Evolutionary conservation across 2,888 invertebrate species (phyloP).

Genomic region (Thereva unica): DNA sequence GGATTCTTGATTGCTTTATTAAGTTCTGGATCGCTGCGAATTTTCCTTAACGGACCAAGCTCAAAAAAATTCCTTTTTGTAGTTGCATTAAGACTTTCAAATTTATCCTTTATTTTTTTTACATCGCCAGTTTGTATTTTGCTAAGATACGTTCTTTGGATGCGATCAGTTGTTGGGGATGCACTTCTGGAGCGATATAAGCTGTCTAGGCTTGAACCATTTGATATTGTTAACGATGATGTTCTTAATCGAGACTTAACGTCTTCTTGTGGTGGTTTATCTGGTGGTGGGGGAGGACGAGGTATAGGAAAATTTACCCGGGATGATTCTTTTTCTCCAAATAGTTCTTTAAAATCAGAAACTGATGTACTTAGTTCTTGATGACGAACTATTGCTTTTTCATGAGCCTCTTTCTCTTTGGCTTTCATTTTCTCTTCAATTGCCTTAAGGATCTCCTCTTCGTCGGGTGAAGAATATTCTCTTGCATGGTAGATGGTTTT

Average conservation of each 20-base stretch:
- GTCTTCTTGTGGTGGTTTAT: slow-evolving; percentile 55
- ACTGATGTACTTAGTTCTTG: slow-evolving; percentile 55
- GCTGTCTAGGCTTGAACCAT: slow-evolving; percentile 64
- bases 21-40: slow-evolving; percentile 80
- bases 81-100: slow-evolving; percentile 61
- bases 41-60: slow-evolving; percentile 62
- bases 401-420: slow-evolving; percentile 48
- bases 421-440: slow-evolving; percentile 59
- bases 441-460: slow-evolving; percentile 58
- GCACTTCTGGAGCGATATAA: slow-evolving; percentile 71
- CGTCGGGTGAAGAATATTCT: slow-evolving; percentile 61
- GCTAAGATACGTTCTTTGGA: slow-evolving; percentile 70
- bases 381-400: slow-evolving; percentile 41
- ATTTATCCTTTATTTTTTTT: slow-evolving; percentile 74
- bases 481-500: slow-evolving; percentile 61
- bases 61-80: slow-evolving; percentile 53
- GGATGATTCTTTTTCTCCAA: slow-evolving; percentile 69
- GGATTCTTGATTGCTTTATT: slow-evolving; percentile 63
- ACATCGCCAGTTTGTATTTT: slow-evolving; percentile 79
- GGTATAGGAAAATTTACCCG: slow-evolving; percentile 56
- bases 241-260: slow-evolving; percentile 52
- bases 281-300: slow-evolving; percentile 63
- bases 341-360: slow-evolving; percentile 77
- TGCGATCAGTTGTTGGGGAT: slow-evolving; percentile 74
- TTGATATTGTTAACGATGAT: slow-evolving; percentile 38